phyloP scores from a whole-genome alignment of 2,113 vertebrate species.

The Piliocolobus tephrosceles region DNA sequence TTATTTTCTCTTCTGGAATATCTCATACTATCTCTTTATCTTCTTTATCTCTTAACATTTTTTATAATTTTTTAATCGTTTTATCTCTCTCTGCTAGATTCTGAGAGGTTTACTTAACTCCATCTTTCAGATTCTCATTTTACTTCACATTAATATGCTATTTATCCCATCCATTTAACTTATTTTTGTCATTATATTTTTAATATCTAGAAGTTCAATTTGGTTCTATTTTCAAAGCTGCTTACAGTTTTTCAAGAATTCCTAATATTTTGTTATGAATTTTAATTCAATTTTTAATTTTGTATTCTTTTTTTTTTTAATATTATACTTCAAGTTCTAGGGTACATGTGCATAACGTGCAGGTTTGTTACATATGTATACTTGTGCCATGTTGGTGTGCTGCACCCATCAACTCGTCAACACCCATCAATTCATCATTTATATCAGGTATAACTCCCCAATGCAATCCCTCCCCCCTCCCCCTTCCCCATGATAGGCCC shows the following conservation, averaged over 20 bases:
- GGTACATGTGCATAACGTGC: no score
- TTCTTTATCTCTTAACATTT: not conserved
- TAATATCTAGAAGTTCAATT: not conserved
- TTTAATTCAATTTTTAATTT: not conserved
- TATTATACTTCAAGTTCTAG: no score
- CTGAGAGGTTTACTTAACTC: not conserved
- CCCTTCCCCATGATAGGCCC: no score
- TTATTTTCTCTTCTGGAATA: not conserved
- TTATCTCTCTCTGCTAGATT: not conserved
- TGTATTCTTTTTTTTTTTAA: not conserved
- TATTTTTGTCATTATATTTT: not conserved
- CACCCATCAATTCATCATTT: no score
- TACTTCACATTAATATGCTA: not conserved
- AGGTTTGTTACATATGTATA: no score
- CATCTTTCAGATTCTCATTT: not conserved
- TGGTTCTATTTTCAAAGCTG: not conserved
- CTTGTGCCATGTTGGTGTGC: no score
- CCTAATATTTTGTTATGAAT: not conserved
- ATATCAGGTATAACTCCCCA: no score
- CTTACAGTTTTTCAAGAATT: not conserved
- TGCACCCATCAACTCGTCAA: no score
- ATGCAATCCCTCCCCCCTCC: no score
- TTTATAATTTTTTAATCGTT: not conserved
- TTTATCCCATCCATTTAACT: not conserved
- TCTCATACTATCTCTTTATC: not conserved